These are phyloP conservation scores for Melieria omissa DNA, from an alignment of 2,888 invertebrate genomes.

Conservation along the genomic window DNA sequence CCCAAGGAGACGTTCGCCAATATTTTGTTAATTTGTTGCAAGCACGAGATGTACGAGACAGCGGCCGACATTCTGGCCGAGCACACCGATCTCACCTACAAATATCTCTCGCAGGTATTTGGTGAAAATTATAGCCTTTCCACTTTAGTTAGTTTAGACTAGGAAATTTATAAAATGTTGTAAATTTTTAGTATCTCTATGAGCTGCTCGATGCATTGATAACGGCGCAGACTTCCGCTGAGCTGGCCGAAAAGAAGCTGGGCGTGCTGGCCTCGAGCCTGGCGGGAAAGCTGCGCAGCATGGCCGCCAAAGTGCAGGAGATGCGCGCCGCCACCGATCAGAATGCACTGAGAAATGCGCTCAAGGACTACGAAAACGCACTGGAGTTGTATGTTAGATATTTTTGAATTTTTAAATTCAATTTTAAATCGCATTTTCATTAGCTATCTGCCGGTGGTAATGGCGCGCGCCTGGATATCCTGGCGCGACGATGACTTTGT, in stretches of 20 bases:
- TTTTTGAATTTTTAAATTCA: background rate
- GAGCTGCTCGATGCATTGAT: slow-evolving; percentile 97
- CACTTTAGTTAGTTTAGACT: background rate
- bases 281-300: slow-evolving; percentile 87
- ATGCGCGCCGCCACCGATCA: slow-evolving; percentile 90
- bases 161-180: background rate
- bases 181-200: slow-evolving; percentile 78
- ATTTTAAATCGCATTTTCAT: background rate
- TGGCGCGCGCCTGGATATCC: slow-evolving; percentile 99
- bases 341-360: slow-evolving; percentile 86
- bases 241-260: slow-evolving; percentile 94
- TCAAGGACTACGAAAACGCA: slow-evolving; percentile 89
- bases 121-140: background rate
- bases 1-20: slow-evolving; percentile 98
- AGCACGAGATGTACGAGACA: slow-evolving; percentile 96
- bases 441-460: slow-evolving; percentile 95
- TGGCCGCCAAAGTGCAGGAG: slow-evolving; percentile 95
- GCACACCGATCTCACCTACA: slow-evolving; percentile 95
- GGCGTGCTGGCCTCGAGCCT: slow-evolving; percentile 93
- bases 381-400: slow-evolving; percentile 74
- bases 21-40: slow-evolving; percentile 92
- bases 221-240: slow-evolving; percentile 95
- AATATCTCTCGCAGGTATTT: slow-evolving; percentile 85
- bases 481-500: slow-evolving; percentile 97
- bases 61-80: slow-evolving; percentile 98